These are phyloP conservation scores for Tolypeutes matacus DNA, from an alignment of 2,797 vertebrate species.

Conservation along the genomic window DNA sequence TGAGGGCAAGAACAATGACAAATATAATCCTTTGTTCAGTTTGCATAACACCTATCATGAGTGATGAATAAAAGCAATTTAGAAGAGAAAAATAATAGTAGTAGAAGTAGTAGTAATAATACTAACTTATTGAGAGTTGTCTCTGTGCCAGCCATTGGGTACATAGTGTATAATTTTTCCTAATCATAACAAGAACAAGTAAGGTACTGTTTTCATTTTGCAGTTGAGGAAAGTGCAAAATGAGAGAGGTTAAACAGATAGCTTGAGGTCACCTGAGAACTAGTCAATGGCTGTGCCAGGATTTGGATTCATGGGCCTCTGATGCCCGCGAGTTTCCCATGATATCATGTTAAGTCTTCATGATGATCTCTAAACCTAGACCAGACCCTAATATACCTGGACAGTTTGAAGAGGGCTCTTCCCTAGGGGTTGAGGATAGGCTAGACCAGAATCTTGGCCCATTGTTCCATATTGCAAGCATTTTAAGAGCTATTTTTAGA, in stretches of 20 bases:
- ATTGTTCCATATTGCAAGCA: neutral
- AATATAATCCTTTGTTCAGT: constrained; percentile 35
- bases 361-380: neutral
- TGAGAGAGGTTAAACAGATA: neutral
- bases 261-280: neutral
- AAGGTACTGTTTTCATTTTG: constrained; percentile 40
- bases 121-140: neutral
- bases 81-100: constrained; percentile 1
- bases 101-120: neutral
- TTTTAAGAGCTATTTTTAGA: neutral
- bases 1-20: neutral
- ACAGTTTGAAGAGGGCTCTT: neutral
- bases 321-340: neutral
- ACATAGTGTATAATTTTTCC: neutral
- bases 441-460: neutral
- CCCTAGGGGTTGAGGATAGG: neutral
- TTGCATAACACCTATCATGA: neutral
- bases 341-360: neutral
- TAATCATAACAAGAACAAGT: neutral
- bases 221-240: constrained; percentile 5
- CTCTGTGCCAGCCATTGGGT: neutral
- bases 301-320: neutral
- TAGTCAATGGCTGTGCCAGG: neutral
- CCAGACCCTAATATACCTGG: neutral
- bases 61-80: constrained; percentile 37